Evolutionary conservation across 2,113 vertebrate species (phyloP), one percentile per base, ranked within the genome.

Genomic region (Otis tarda): DNA sequence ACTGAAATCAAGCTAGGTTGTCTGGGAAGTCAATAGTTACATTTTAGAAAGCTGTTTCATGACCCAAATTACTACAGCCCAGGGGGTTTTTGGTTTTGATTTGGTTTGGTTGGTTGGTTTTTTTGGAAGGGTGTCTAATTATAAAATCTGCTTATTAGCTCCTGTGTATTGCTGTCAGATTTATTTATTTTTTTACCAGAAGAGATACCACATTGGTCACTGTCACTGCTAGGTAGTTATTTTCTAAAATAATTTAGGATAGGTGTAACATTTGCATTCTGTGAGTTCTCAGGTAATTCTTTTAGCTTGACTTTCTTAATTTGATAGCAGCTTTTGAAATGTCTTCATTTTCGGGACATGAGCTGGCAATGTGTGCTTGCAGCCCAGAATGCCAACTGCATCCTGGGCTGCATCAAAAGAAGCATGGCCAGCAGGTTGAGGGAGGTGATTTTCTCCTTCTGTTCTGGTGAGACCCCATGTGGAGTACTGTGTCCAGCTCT

Each of bases 341-440:
- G 20, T 63, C 35, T 67, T 64, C 4, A 24, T 90, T 63, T 87
- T 59, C 61, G 69, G 56, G 23, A 45, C 20, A 5, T 31, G 20
- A 82, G 12, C 70, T 1, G 0, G 17, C 59, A 41, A 35, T 21
- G 33, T n/a, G 10, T 0, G 0, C 30, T 74, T 3, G 7, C 39
- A 82, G 19, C 35, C 49, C 70, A 50, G 73, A 81, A 68, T 6
- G 12, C 23, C 14, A 8, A 9, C 25, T 1, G 4, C 59, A 31
- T 35, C 14, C 31, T 59, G 39, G 35, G 24, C 64, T 74, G 35
- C n/a, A 60, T 78, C n/a, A 28, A 25, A 28, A 78, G 27, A 8
- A 85, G 18, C 1, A 2, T 17, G 24, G 28, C n/a, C 65, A 83
- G 50, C 21, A 61, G 56, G 14, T 30, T 0, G 0, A 50, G 56